Base-by-base conservation (phyloP, 2,797 vertebrate species). In the Psittacula derbiana region DNA sequence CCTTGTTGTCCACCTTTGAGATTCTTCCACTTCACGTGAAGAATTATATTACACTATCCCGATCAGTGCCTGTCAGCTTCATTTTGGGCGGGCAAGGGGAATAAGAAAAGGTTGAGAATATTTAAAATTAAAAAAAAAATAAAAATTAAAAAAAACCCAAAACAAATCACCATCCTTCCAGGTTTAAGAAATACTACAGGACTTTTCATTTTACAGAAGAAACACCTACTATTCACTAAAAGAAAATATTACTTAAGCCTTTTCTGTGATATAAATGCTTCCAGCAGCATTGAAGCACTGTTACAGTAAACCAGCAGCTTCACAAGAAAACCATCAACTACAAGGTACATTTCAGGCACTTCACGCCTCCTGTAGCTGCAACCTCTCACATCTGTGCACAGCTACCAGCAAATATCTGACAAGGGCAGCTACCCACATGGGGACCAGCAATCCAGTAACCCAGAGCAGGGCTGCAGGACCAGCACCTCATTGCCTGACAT, bases 1-100 rank as follows among this genome's bases (percentile, higher is more conserved):
- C 82, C 87, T 70, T 47, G 43, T 40, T 93, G 70, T 62, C 90
- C 82, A 87, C 86, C 82, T 94, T 55, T 60, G 62, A 86, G 72
- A 67, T 58, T 75, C 85, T 84, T 65, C 82, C 57, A 70, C 61
- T 87, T 86, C 58, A 62, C 27, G 38, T 52, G 40, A 65, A 38
- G 60, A 93, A 69, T 58, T 31, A 5, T 13, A 11, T 47, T 40
- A 46, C 8, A 11, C 36, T 69, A 50, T 30, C 18, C 40, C 28
- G 64, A 69, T 4, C 61, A 31, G 18, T 15, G 19, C 16, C 46
- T 67, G 53, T 30, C 47, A 62, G 58, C 28, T 52, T 60, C 13
- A 18, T 24, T 86, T 41, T n/a, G 3, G 6, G 12, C 19, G n/a
- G 9, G 3, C 7, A 36, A 73, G 7, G 2, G 7, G 16, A 78